These are phyloP conservation scores for Coendou prehensilis DNA, from an alignment of 2,797 vertebrate genomes.

Conservation along the genomic window DNA sequence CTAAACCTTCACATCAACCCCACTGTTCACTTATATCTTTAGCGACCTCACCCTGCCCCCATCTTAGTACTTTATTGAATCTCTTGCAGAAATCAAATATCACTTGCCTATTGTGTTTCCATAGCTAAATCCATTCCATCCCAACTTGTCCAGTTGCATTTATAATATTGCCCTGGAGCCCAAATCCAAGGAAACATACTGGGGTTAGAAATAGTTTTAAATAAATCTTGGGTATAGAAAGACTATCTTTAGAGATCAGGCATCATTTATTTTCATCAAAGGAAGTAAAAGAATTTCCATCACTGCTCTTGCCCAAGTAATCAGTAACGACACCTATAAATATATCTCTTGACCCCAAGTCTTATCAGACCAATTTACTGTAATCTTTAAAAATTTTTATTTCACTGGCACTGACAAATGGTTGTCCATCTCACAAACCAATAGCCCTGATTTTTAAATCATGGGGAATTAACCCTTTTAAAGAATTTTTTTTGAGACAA, in stretches of 20 bases:
- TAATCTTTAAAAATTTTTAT: neutral
- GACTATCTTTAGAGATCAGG: neutral
- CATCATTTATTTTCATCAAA: neutral
- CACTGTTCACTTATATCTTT: no score
- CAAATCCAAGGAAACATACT: neutral
- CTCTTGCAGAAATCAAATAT: neutral
- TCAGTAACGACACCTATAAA: neutral
- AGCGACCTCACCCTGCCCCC: neutral
- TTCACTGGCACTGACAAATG: neutral
- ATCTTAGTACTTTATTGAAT: neutral
- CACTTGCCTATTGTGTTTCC: neutral
- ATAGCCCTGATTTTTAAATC: neutral
- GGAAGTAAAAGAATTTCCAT: neutral
- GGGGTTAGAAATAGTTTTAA: neutral
- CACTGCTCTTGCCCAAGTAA: neutral
- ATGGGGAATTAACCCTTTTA: neutral
- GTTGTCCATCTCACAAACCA: no score
- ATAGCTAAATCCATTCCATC: neutral
- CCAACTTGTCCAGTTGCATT: neutral
- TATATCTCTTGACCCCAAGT: neutral
- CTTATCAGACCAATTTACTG: neutral
- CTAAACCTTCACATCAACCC: neutral
- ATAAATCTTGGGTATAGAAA: neutral
- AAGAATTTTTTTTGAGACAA: neutral
- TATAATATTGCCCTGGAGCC: neutral